Evolutionary conservation across 2,113 vertebrate species (phyloP), one percentile per base, ranked within the genome.

Genomic region (Salvelinus fontinalis): DNA sequence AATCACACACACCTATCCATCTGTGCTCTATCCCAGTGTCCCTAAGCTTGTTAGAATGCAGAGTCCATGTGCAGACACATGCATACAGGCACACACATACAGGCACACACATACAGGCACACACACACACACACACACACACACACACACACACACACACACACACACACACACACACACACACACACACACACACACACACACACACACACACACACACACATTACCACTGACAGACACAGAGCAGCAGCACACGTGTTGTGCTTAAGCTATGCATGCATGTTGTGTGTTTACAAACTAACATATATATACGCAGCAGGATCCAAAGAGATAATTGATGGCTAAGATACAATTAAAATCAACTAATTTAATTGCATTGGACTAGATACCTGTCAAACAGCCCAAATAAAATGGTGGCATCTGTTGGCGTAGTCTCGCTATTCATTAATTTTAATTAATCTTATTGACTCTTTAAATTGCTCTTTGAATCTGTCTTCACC

Each of bases 391-490:
- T 66, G 44, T 70, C 68, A 31, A n/a, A 20, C 57, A 48, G 57
- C 24, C 79, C 31, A 16, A 54, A 18, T 65, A 49, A 73, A 74
- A 74, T 49, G 75, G 69, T 60, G 77, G 74, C 81, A 85, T 86
- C 79, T 84, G 80, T 70, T 77, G 70, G 71, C 49, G 34, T 49
- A 22, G 71, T 66, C 59, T 65, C 51, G 54, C 72, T 79, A 66
- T 71, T 86, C 74, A 81, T 81, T 83, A 57, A 77, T 76, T 79
- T 79, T 18, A 85, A 89, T 87, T 75, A 78, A 85, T 78, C 72
- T 75, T 71, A 69, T 54, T 26, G 60, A 86, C 79, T 79, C 62
- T 54, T 68, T 48, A 39, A 76, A 83, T 75, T 85, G 69, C 34
- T 49, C 0, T 24, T 14, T 64, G 65, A 77, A 74, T 84, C 70